These are phyloP conservation scores for Theocolax elegans DNA, from an alignment of 1,140 invertebrate species.

Conservation along the genomic window DNA sequence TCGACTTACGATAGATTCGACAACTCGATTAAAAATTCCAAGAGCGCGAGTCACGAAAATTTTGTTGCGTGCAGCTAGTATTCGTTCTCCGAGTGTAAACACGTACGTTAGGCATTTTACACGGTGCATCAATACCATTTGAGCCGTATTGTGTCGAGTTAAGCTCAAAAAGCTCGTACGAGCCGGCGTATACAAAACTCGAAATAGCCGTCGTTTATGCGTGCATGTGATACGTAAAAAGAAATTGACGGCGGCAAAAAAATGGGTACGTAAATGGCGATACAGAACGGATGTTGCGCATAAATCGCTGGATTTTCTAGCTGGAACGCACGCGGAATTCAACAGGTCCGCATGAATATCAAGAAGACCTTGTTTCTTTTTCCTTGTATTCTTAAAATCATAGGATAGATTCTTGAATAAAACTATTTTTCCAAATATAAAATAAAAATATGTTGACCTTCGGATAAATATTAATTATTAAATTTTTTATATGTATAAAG, in stretches of 20 bases:
- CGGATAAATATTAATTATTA: too few relatives aligned
- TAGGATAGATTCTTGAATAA: too few relatives aligned
- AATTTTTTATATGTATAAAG: too few relatives aligned
- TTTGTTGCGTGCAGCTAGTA: background rate
- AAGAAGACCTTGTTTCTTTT: too few relatives aligned
- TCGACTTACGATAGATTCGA: background rate
- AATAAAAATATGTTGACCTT: too few relatives aligned
- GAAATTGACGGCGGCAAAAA: background rate
- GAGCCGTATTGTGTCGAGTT: background rate
- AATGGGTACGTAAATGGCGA: background rate
- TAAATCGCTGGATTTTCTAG: constrained; percentile 2
- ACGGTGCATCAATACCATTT: constrained; percentile 17
- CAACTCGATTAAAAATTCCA: constrained; percentile 1
- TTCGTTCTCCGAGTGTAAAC: background rate
- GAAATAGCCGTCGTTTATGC: background rate
- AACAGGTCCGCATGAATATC: too few relatives aligned
- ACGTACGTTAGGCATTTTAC: background rate
- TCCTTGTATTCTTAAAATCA: too few relatives aligned
- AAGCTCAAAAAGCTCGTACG: too few relatives aligned
- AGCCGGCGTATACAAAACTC: background rate
- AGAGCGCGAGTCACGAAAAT: constrained; percentile 3
- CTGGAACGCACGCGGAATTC: background rate
- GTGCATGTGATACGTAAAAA: background rate
- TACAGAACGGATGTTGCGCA: background rate
- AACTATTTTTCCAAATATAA: too few relatives aligned